A percentile compares a stretch with the other conserved stretches of the same genome.
phyloP scores from a whole-genome alignment of 2,888 invertebrate species.

The Melanchra persicariae region DNA sequence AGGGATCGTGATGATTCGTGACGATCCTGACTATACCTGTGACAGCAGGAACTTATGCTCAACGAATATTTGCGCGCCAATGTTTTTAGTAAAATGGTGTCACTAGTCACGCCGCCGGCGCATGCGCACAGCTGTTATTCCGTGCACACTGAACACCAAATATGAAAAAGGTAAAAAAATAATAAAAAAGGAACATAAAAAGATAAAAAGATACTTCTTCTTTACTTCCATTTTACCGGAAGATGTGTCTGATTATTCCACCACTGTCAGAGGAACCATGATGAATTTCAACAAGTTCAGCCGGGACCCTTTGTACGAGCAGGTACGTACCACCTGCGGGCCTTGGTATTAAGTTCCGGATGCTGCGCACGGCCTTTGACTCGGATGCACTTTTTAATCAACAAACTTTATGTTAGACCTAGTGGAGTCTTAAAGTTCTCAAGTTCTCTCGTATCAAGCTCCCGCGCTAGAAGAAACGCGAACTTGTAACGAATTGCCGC shows the following conservation, averaged over 20 bases:
- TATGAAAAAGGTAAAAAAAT: too few species aligned
- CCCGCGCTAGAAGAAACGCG: not conserved
- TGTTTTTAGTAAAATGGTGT: too few species aligned
- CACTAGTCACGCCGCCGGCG: too few species aligned
- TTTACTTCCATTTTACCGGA: not conserved
- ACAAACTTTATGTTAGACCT: slow-evolving; percentile 25
- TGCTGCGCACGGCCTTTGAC: not conserved
- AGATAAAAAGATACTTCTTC: too few species aligned
- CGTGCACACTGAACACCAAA: too few species aligned
- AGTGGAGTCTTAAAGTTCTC: not conserved
- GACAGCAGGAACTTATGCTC: too few species aligned
- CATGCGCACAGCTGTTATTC: too few species aligned
- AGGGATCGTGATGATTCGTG: too few species aligned
- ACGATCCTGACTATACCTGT: too few species aligned
- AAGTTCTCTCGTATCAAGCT: not conserved
- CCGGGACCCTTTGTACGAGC: not conserved
- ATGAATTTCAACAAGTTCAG: not conserved
- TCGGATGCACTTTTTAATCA: slow-evolving; percentile 23
- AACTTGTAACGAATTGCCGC: slow-evolving; percentile 33
- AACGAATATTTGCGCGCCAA: too few species aligned
- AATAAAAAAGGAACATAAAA: too few species aligned
- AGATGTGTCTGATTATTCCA: not conserved
- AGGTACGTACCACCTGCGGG: too few species aligned
- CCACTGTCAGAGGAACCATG: not conserved
- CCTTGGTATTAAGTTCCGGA: not conserved